A percentile compares a stretch with the other conserved stretches of the same genome.
Evolutionary conservation across 2,888 invertebrate species (phyloP).

Genomic region (Lasioglossum leucozonium): DNA sequence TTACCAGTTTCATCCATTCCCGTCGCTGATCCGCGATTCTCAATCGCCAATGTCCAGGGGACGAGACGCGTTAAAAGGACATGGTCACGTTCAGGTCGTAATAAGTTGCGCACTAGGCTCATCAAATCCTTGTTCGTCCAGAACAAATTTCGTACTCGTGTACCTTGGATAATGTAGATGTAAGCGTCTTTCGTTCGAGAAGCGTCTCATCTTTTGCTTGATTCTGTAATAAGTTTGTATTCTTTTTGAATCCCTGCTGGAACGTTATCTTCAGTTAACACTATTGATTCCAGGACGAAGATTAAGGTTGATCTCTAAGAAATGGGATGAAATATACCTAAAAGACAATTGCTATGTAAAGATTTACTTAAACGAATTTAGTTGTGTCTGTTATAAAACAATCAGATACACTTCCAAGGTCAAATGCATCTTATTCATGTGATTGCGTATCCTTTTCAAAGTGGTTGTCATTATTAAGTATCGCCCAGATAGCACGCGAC

Average conservation of each 20-base stretch:
- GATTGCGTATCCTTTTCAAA: neutral
- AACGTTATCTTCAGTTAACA: too few species aligned
- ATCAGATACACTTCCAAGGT: neutral
- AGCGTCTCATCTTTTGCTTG: too few species aligned
- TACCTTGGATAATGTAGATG: neutral
- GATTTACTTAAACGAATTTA: too few species aligned
- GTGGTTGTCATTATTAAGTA: neutral
- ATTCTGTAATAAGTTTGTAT: too few species aligned
- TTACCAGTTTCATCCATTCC: conserved; percentile 66
- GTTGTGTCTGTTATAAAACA: neutral
- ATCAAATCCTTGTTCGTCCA: conserved; percentile 36
- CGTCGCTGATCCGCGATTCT: conserved; percentile 45
- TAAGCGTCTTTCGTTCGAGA: neutral
- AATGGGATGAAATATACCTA: too few species aligned
- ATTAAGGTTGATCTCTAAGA: too few species aligned
- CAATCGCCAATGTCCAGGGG: conserved; percentile 43
- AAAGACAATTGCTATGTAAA: too few species aligned
- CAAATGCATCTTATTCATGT: neutral
- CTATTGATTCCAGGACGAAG: too few species aligned
- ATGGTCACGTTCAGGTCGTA: conserved; percentile 44
- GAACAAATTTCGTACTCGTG: conserved; percentile 34
- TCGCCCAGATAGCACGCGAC: too few species aligned
- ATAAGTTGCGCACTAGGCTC: conserved; percentile 38
- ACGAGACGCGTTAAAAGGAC: conserved; percentile 32
- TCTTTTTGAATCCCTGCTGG: too few species aligned